Evolutionary conservation across 2,113 vertebrate species (phyloP), one percentile per base, ranked within the genome.

Genomic region (Struthio camelus): DNA sequence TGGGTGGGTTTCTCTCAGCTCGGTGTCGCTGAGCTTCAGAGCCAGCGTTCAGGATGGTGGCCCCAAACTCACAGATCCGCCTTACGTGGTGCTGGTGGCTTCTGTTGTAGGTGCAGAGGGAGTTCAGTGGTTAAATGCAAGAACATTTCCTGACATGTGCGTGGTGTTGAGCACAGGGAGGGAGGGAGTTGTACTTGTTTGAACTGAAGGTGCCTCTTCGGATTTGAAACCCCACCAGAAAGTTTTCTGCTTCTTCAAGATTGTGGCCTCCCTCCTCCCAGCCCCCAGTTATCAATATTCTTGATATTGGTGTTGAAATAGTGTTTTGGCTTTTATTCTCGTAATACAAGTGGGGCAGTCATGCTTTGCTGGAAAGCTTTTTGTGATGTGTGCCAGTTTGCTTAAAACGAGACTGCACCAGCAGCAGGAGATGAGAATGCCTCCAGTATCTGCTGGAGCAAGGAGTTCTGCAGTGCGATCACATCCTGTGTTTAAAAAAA

Each of bases 41-140:
- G 16, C 24, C 1, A 8, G 58, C 1, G 22, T 32, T 9, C 30
- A 23, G 30, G 20, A 32, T 25, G 25, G 4, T 10, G 32, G 11
- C 58, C 58, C 38, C 65, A 4, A 0, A 16, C 32, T 32, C 6
- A 0, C 46, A 12, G 75, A 17, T 25, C 46, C 5, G 5, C 54
- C 44, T 5, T 14, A 0, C 16, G 11, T 42, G 42, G 42, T 13
- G 38, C 28, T 5, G 22, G 12, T 50, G 53, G 72, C 28, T 48
- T 20, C 1, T 28, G 25, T 42, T 42, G 1, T 5, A 19, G 15
- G 64, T 66, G 38, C 25, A 4, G 36, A 25, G 38, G 15, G 38
- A 54, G 30, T 56, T 70, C 46, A 3, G 56, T 0, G 16, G 20
- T 27, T 3, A 36, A 3, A 1, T 12, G 27, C 2, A 1, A 38